Conservation (phyloP, 2,888 invertebrate species). For the Pherbina coryleti region DNA sequence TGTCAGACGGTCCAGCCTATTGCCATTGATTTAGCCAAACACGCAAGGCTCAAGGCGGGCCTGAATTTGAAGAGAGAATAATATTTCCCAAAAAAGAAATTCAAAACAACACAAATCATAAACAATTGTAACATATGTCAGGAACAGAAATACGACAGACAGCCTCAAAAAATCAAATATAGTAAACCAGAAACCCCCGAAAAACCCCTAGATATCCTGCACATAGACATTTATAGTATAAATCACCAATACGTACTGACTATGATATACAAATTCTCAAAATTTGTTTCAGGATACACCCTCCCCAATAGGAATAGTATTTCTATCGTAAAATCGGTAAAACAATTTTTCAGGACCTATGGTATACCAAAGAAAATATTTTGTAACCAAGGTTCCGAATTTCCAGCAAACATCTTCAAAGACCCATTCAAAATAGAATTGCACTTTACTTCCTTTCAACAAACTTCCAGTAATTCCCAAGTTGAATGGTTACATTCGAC, state of each 20-base stretch:
- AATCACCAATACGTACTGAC: conserved; percentile 44
- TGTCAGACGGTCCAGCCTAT: too few relatives aligned
- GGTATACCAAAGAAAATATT: conserved; percentile 43
- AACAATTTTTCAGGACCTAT: conserved; percentile 40
- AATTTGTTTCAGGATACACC: too few relatives aligned
- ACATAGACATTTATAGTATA: conserved; percentile 45
- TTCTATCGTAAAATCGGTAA: conserved; percentile 37
- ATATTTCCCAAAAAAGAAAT: conserved; percentile 47
- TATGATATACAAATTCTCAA: not conserved
- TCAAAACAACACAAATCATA: conserved; percentile 46
- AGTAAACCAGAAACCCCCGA: conserved; percentile 34
- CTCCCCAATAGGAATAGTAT: conserved; percentile 44
- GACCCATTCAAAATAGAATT: not conserved
- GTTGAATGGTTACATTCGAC: too few relatives aligned
- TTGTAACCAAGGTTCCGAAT: conserved; percentile 40
- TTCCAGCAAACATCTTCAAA: not conserved
- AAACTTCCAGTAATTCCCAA: too few relatives aligned
- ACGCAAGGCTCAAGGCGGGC: too few relatives aligned
- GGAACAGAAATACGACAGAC: conserved; percentile 41
- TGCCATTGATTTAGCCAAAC: too few relatives aligned
- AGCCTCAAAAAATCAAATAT: conserved; percentile 43
- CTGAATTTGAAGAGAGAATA: too few relatives aligned
- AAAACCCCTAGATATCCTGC: conserved; percentile 44
- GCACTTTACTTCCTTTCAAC: conserved; percentile 33
- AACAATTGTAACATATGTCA: conserved; percentile 46